Base-by-base conservation (phyloP, 1,140 invertebrate genomes). In the Cotesia typhae region DNA sequence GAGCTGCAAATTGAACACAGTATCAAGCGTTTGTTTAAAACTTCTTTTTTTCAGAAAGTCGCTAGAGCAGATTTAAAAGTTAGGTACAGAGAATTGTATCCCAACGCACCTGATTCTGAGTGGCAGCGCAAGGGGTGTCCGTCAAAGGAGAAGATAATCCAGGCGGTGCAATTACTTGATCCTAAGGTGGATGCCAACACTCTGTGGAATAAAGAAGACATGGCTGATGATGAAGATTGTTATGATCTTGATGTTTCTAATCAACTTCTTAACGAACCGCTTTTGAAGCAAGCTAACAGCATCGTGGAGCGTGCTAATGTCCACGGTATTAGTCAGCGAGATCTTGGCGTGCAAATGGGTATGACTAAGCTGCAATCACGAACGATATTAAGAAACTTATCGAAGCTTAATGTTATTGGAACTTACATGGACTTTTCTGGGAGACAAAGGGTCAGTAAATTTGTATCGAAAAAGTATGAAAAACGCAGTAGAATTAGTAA, bases 21-120 rank as follows among this genome's bases (percentile, higher is more conserved):
- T 28, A 81, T 89, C 12, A 88, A 87, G 64, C 90, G 89, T 74
- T 76, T 89, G 20, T 87, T 89, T 28, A 89, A 87, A 80, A 84
- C 79, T 36, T 57, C 80, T 0, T 83, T 87, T n/a, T 87, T 88
- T 71, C 80, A 82, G 74, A 85, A 84, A 74, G 80, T 85, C 70
- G 80, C 88, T 0, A 85, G 83, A 73, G 85, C 87, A 3, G 85
- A 88, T 71, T 60, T 79, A 12, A 73, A 80, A 70, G 81, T 90
- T 14, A 87, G 88, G 0, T 92, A 91, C 76, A 85, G 90, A 77
- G 85, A 85, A 4, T 75, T 92, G 5, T 91, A 91, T 85, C 91
- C 91, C 20, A 81, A 91, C 74, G 89, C 90, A 2, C 70, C 76
- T 3, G 76, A 82, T 35, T 81, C 78, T 4, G 90, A 92, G 73